Evolutionary conservation across 2,888 invertebrate species (phyloP), one percentile per base, ranked within the genome.

Genomic region (Agrotis ipsilon): DNA sequence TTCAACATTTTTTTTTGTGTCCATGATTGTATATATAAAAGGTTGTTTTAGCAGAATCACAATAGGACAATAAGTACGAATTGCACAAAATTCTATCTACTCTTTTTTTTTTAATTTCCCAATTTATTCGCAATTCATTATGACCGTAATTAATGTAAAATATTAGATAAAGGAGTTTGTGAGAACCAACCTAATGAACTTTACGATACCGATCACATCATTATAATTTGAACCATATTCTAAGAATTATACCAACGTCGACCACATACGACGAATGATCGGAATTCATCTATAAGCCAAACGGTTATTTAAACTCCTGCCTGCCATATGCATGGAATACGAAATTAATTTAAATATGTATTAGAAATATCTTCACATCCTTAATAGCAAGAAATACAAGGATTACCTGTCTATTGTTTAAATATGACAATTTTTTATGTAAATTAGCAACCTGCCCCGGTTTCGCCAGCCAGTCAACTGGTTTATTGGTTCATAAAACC

Each of bases 331-430:
- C 14, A 13, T 11, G 3, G 61, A 27, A 72, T 43, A 72, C 19
- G 18, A 69, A 72, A 68, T 48, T 19, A 32, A 13, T 48, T 65
- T 19, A 39, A 39, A 24, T n/a, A 58, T 57, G 39, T 6, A 46
- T 46, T 14, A 24, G 46, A 4, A 59, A 48, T 48, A 19, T 48
- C 24, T 19, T 46, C 18, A 72, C 46, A 70, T 52, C 24, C 32
- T 24, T 1, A 6, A n/a, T 51, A 62, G 27, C 27, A 51, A 45
- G 32, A 70, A 74, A 63, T 52, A 64, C 16, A 4, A 24, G 14
- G 4, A 70, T 32, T 74, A 24, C 1, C 13, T 63, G 32, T 2
- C 9, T 16, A n/a, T 61, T 70, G 46, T 58, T 72, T 46, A 14
- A 45, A 52, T 32, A 45, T 45, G 3, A 5, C 2, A 1, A 46